phyloP scores from a whole-genome alignment of 2,797 vertebrate species.

The Ceyx erithaca region DNA sequence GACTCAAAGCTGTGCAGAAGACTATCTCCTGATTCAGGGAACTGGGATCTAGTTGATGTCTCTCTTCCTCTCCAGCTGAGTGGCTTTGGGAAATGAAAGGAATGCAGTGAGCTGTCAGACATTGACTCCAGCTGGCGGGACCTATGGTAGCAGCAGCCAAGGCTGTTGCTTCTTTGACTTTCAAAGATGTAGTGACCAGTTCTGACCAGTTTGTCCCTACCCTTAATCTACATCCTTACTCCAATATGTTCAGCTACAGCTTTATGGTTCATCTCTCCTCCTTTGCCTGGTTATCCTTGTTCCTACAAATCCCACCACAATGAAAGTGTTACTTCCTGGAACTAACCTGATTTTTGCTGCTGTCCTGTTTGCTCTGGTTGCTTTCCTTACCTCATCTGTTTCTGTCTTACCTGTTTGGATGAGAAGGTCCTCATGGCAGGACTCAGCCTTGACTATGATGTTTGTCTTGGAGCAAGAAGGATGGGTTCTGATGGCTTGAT shows the following conservation, averaged over 20 bases:
- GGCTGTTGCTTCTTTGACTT: not conserved
- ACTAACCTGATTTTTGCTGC: not conserved
- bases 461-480: not conserved
- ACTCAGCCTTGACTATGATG: not conserved
- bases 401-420: not conserved
- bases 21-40: not conserved
- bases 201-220: not conserved
- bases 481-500: rapidly evolving
- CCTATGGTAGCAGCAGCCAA: not conserved
- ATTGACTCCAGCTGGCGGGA: not conserved
- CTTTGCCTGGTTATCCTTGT: not conserved
- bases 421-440: not conserved
- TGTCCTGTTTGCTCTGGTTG: not conserved
- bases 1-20: not conserved
- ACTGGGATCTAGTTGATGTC: not conserved
- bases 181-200: not conserved
- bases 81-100: not conserved
- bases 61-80: not conserved
- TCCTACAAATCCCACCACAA: not conserved
- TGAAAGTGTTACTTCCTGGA: not conserved
- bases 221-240: not conserved
- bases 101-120: not conserved
- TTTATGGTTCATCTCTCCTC: not conserved
- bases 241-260: not conserved
- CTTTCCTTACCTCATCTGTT: not conserved